Conservation (phyloP, 2,113 vertebrate genomes). For the Carollia perspicillata region DNA sequence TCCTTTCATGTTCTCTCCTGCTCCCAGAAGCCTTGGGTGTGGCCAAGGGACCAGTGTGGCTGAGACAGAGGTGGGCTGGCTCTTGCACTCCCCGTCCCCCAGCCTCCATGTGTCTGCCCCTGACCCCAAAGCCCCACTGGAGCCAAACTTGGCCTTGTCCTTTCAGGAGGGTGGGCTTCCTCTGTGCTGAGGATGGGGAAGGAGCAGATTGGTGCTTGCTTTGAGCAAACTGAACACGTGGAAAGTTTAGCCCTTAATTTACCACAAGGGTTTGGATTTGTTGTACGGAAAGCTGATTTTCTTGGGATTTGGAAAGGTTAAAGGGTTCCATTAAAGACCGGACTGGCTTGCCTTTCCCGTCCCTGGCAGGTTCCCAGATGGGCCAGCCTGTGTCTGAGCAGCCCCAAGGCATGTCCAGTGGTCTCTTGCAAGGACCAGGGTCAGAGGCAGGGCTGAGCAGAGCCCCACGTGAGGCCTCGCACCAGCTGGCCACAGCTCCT, state of each 20-base stretch:
- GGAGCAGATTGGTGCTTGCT: neutral
- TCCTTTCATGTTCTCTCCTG: neutral
- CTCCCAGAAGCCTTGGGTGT: neutral
- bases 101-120: neutral
- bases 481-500: neutral
- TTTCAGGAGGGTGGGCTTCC: neutral
- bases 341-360: neutral
- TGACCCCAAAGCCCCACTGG: rapidly evolving
- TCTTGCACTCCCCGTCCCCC: rapidly evolving
- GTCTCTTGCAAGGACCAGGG: neutral
- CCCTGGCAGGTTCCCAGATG: neutral
- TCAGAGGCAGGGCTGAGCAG: neutral
- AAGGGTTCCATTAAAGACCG: neutral
- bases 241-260: neutral
- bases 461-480: rapidly evolving
- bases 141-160: neutral
- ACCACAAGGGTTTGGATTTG: neutral
- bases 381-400: neutral
- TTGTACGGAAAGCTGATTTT: neutral
- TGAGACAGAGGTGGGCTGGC: neutral
- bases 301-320: neutral
- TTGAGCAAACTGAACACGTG: neutral
- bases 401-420: neutral
- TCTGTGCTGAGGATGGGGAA: neutral
- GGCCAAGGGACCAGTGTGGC: neutral